These are phyloP conservation scores for Nemopilema nomurai DNA, from an alignment of 30 jellyfish, hydroid and myxozoan species.

Conservation along the genomic window DNA sequence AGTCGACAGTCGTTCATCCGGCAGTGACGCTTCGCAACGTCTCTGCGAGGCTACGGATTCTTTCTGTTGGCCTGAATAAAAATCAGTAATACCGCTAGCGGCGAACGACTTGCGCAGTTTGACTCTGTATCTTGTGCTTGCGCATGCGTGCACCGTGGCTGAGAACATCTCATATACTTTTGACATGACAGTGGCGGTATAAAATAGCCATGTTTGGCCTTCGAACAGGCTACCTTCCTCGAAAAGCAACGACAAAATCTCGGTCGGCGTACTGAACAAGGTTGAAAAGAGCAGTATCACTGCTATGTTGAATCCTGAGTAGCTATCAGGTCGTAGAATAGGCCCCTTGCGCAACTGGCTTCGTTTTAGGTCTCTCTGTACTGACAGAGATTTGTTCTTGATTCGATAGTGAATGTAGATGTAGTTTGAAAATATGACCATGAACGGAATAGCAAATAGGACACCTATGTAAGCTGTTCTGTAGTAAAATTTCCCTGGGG, in stretches of 20 bases:
- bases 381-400: background rate
- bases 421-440: slow-evolving; percentile 13
- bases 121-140: slow-evolving; percentile 34
- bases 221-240: background rate
- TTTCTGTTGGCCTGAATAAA: background rate
- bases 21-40: background rate
- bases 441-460: slow-evolving; percentile 17
- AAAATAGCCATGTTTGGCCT: background rate
- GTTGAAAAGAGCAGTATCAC: slow-evolving; percentile 1
- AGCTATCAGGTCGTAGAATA: slow-evolving; percentile 8
- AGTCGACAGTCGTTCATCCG: background rate
- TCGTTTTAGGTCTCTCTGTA: slow-evolving; percentile 1
- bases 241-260: background rate
- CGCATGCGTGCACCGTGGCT: slow-evolving; percentile 17
- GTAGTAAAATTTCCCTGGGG: background rate
- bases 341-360: background rate
- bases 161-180: slow-evolving; percentile 36
- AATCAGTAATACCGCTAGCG: background rate
- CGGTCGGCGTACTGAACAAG: slow-evolving; percentile 4
- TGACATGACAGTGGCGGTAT: slow-evolving; percentile 11
- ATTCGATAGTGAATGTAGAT: slow-evolving; percentile 10
- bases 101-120: background rate
- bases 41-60: background rate
- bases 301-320: background rate
- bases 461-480: background rate